These are phyloP conservation scores for Andrena chrysosceles DNA, from an alignment of 2,888 invertebrate genomes.

Conservation along the genomic window DNA sequence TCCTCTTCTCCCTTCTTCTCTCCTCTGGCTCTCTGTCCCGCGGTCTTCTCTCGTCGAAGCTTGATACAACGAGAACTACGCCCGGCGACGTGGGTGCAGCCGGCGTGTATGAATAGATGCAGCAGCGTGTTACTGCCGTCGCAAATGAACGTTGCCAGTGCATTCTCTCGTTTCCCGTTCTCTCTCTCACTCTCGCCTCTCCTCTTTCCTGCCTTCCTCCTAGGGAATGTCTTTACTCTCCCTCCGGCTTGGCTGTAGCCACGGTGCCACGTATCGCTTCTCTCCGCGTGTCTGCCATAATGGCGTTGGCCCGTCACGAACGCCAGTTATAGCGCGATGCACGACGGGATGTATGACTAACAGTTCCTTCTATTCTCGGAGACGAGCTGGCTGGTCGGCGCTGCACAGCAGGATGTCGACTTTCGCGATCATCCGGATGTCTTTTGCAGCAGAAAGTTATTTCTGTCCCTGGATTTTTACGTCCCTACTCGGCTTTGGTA, in stretches of 20 bases:
- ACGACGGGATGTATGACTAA: constrained; percentile 83
- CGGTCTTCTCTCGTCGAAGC: constrained; percentile 57
- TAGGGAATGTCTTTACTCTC: constrained; percentile 64
- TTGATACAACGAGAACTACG: constrained; percentile 62
- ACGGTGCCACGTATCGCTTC: constrained; percentile 60
- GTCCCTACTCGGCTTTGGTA: not conserved
- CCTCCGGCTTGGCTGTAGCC: constrained; percentile 43
- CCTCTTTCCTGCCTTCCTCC: constrained; percentile 39
- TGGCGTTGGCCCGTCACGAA: constrained; percentile 76
- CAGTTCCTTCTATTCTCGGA: constrained; percentile 82
- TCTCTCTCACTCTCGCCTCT: constrained; percentile 24
- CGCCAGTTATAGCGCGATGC: constrained; percentile 81
- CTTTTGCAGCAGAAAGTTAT: not conserved
- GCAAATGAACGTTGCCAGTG: constrained; percentile 66
- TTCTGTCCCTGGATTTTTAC: not conserved
- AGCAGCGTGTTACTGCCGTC: constrained; percentile 69
- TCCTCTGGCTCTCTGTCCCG: constrained; percentile 40
- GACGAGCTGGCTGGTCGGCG: constrained; percentile 67
- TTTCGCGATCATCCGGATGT: constrained; percentile 10
- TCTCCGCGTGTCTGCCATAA: constrained; percentile 78
- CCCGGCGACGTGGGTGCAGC: constrained; percentile 60
- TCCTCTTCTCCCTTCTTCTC: constrained; percentile 7
- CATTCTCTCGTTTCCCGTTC: constrained; percentile 50
- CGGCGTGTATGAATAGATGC: constrained; percentile 75
- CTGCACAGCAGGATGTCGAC: constrained; percentile 61